phyloP scores from a whole-genome alignment of 2,888 invertebrate species.

The Opisthograptis luteolata region DNA sequence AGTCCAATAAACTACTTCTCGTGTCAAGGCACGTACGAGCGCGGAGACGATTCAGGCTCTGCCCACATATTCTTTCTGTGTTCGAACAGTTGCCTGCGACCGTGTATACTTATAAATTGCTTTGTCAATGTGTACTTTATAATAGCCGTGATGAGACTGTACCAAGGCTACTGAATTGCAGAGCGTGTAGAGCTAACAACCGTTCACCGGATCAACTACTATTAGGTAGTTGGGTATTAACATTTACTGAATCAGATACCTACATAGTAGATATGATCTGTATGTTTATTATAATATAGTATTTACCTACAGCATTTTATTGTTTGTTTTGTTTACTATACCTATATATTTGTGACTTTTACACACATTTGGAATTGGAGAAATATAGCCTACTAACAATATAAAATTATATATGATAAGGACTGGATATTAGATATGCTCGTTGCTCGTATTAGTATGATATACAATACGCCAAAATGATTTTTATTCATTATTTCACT shows the following conservation, averaged over 20 bases:
- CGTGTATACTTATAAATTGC: slow-evolving; percentile 53
- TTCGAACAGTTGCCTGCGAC: slow-evolving; percentile 52
- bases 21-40: slow-evolving; percentile 70
- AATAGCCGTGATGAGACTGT: slow-evolving; percentile 52
- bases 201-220: slow-evolving; percentile 42
- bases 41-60: slow-evolving; percentile 56
- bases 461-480: no score
- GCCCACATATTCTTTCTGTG: slow-evolving; percentile 66
- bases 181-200: slow-evolving; percentile 46
- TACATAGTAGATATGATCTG: neutral
- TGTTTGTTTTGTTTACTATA: no score
- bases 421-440: slow-evolving; percentile 27
- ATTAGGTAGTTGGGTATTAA: no score
- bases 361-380: no score
- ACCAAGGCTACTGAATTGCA: slow-evolving; percentile 59
- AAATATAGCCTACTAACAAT: no score
- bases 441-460: no score
- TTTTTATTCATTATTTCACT: no score
- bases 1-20: slow-evolving; percentile 71
- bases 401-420: slow-evolving; percentile 4
- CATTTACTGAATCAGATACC: slow-evolving; percentile 22
- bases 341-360: no score
- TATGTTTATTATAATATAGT: no score
- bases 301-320: no score
- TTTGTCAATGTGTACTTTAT: slow-evolving; percentile 56